These are phyloP conservation scores for Amphipoea lucens DNA, from an alignment of 2,888 invertebrate species.

Conservation along the genomic window DNA sequence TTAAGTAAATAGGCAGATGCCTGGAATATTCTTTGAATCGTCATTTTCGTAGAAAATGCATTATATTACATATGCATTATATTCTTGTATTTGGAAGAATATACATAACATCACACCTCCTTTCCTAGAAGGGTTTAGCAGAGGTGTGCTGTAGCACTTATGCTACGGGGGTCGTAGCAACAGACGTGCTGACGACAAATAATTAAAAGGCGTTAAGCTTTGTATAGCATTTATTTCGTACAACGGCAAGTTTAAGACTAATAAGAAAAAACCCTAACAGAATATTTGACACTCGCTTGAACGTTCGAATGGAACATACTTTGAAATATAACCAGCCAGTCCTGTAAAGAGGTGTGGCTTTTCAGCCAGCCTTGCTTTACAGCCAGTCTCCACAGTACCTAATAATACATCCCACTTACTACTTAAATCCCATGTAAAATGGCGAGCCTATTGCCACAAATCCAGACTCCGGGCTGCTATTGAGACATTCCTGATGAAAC, in stretches of 20 bases:
- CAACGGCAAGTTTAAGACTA: no score
- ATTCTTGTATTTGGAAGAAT: background rate
- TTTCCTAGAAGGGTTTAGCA: background rate
- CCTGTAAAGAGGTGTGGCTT: no score
- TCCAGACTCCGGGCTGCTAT: background rate
- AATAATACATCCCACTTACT: background rate
- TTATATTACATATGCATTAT: background rate
- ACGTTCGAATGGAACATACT: no score
- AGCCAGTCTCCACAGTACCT: background rate
- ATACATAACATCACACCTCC: background rate
- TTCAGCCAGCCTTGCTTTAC: no score
- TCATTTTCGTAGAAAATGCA: constrained; percentile 12
- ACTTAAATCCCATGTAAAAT: no score
- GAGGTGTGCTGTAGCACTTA: background rate
- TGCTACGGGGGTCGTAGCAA: no score
- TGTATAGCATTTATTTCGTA: no score
- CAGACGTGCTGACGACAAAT: no score
- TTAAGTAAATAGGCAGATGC: constrained; percentile 45
- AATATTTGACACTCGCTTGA: no score
- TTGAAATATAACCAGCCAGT: no score
- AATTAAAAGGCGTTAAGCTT: no score
- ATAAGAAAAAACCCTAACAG: no score
- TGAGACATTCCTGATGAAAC: background rate
- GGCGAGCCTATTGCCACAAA: background rate
- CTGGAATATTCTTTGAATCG: constrained; percentile 23